Evolutionary conservation across 1,140 invertebrate species (phyloP).

Genomic region (honey bee (Apis mellifera)): Amel_HAv3.1 CM009932.2:8017501-8018000

Average conservation of each 20-base stretch:
- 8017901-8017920: slow-evolving; percentile 56
- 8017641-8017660: background rate
- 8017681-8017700: background rate
- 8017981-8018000: background rate
- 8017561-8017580: slow-evolving; percentile 35
- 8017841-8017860: background rate
- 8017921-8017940: slow-evolving; percentile 6
- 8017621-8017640: background rate
- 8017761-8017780: background rate
- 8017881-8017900: slow-evolving; percentile 15
- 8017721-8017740: too few relatives aligned
- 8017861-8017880: background rate
- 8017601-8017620: slow-evolving; percentile 53
- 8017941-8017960: slow-evolving; percentile 2
- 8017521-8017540: slow-evolving; percentile 70
- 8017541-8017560: slow-evolving; percentile 62
- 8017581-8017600: slow-evolving; percentile 32
- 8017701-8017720: background rate
- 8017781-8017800: too few relatives aligned
- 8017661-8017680: background rate
- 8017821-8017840: background rate
- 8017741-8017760: background rate
- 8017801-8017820: background rate
- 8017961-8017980: background rate
- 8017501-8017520: slow-evolving; percentile 55